Base-by-base conservation (phyloP, 1,140 invertebrate species). In the Lucilia sericata region DNA sequence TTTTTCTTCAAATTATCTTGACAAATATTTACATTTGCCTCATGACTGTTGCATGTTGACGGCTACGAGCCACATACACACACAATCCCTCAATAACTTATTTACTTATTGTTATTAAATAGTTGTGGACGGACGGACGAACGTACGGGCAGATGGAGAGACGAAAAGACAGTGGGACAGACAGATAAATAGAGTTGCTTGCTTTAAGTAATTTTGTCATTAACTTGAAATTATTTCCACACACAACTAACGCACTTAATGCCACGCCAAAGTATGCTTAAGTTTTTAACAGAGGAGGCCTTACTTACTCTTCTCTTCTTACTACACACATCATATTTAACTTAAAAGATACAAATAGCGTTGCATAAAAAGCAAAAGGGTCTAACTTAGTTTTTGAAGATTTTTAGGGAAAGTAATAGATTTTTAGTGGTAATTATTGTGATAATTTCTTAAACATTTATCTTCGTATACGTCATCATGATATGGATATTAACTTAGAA, bases 221-320 rank as follows among this genome's bases (percentile, higher is more conserved):
- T 84, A 84, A 84, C 84, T 82, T 84, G 49, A 84, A 84, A 84
- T 82, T 82, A 84, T 84, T 84, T 82, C 80, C 80, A 84, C 78
- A 65, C 36, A 82, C 51, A 60, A 19, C 42, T 80, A 80, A 80
- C 76, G 76, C 76, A 80, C 47, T 80, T 80, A 80, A 49, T 80
- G 76, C 76, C 76, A 80, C 76, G 42, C 76, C 76, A 80, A 78
- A 78, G 76, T 49, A 47, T 78, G 21, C n/a, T 78, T 36, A 78
- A 78, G 75, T 51, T 80, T 80, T 80, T 49, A 80, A 76, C 34
- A 49, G 42, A 47, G 76, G 42, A 47, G 76, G n/a, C 5, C 47
- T 21, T 78, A 42, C n/a, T 10, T 19, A 42, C 75, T 47, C 14
- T 30, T 30, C 25, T 30, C 25, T 30, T 30, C 25, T 30, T 30